phyloP scores from a whole-genome alignment of 2,797 vertebrate species.

The Ambastaia sidthimunki region DNA sequence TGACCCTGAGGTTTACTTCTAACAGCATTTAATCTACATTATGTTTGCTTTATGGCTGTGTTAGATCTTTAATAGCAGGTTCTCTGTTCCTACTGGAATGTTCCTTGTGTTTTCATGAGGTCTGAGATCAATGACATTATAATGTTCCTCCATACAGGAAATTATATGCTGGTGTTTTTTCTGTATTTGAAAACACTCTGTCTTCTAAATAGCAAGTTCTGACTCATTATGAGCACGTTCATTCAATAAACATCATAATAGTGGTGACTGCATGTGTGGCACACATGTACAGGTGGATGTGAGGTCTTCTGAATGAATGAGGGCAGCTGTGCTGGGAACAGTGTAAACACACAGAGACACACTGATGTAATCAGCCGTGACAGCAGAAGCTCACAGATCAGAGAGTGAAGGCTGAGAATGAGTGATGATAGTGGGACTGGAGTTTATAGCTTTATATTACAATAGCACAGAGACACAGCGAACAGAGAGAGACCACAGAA shows the following conservation, averaged over 20 bases:
- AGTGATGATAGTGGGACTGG: constrained; percentile 35
- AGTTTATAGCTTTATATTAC: constrained; percentile 51
- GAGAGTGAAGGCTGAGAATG: constrained; percentile 39
- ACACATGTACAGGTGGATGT: constrained; percentile 40
- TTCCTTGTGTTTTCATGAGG: constrained; percentile 33
- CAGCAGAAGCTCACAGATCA: constrained; percentile 38
- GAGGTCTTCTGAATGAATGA: constrained; percentile 18
- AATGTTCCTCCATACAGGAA: constrained; percentile 41
- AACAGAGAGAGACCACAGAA: constrained; percentile 37
- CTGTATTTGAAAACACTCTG: constrained; percentile 16
- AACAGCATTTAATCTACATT: constrained; percentile 34
- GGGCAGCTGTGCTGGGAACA: constrained; percentile 20
- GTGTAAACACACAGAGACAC: constrained; percentile 40
- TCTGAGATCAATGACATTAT: constrained; percentile 36
- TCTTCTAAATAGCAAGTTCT: constrained; percentile 9
- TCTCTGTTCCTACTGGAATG: constrained; percentile 1
- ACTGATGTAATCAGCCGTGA: constrained; percentile 47
- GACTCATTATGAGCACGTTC: neutral
- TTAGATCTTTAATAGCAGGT: constrained; percentile 24
- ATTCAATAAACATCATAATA: constrained; percentile 18
- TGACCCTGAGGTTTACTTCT: neutral
- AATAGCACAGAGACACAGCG: constrained; percentile 38
- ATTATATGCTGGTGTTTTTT: constrained; percentile 28
- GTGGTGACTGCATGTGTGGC: constrained; percentile 4
- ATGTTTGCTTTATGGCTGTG: constrained; percentile 29